Evolutionary conservation across 2,113 vertebrate genomes (phyloP).

Genomic region (Pitta sordida): DNA sequence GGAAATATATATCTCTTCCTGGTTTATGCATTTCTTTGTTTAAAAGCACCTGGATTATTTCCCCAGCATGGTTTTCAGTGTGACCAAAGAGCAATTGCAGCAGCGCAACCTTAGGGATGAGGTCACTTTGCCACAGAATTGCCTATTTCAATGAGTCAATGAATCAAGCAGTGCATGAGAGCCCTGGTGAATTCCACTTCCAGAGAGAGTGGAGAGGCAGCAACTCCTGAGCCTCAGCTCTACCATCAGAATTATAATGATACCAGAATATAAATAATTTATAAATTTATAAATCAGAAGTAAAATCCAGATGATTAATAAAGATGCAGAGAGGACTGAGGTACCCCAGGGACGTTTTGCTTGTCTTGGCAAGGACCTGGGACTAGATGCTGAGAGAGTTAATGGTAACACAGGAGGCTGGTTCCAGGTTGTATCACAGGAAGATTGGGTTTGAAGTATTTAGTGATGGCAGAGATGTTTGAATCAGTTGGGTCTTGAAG

Average conservation of each 20-base stretch:
- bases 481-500: not conserved
- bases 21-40: not conserved
- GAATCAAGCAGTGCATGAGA: not conserved
- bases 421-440: not conserved
- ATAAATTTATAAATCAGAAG: not conserved
- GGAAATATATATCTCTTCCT: not conserved
- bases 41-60: not conserved
- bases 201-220: not conserved
- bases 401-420: not conserved
- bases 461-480: not conserved
- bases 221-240: not conserved
- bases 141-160: not conserved
- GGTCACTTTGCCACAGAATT: not conserved
- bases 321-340: not conserved
- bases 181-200: not conserved
- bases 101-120: not conserved
- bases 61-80: not conserved
- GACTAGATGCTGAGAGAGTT: not conserved
- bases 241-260: not conserved
- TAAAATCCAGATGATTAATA: not conserved
- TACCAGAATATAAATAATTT: too few species aligned
- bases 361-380: not conserved
- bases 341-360: not conserved
- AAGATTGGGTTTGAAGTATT: not conserved
- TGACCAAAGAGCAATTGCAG: not conserved